Percentiles rank a stretch among this genome's conserved stretches.
phyloP scores from a whole-genome alignment of 2,888 invertebrate genomes.

The Acrobasis suavella region DNA sequence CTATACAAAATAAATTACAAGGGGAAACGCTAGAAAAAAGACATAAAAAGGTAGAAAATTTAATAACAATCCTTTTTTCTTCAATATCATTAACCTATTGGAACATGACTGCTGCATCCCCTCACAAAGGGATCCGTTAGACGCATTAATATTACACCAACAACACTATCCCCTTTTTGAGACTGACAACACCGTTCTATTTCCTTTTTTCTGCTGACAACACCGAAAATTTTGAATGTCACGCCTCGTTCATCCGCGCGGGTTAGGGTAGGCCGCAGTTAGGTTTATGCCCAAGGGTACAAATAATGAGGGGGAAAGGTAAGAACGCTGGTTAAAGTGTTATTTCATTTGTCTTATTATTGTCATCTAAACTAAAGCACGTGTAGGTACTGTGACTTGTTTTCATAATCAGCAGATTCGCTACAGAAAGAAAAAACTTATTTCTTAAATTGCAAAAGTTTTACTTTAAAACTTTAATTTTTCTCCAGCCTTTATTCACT shows the following conservation, averaged over 20 bases:
- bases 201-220: conserved; percentile 68
- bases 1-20: conserved; percentile 23
- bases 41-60: conserved; percentile 26
- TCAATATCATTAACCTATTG: conserved; percentile 55
- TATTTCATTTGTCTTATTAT: too few relatives aligned
- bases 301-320: too few relatives aligned
- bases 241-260: conserved; percentile 77
- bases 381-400: too few relatives aligned
- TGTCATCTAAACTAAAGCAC: too few relatives aligned
- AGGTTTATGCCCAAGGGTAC: too few relatives aligned
- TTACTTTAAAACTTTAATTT: too few relatives aligned
- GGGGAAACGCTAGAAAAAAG: conserved; percentile 18
- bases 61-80: conserved; percentile 56
- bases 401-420: too few relatives aligned
- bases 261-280: too few relatives aligned
- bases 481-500: too few relatives aligned
- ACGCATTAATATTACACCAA: conserved; percentile 74
- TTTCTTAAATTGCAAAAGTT: too few relatives aligned
- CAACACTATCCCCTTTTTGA: conserved; percentile 59
- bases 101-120: conserved; percentile 58
- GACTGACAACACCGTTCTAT: conserved; percentile 39
- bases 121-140: conserved; percentile 71
- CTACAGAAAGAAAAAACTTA: too few relatives aligned
- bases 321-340: too few relatives aligned
- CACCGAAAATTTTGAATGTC: conserved; percentile 76